Evolutionary conservation across 1,140 invertebrate genomes (phyloP).

Genomic region (Drosophila rhopaloa): DNA sequence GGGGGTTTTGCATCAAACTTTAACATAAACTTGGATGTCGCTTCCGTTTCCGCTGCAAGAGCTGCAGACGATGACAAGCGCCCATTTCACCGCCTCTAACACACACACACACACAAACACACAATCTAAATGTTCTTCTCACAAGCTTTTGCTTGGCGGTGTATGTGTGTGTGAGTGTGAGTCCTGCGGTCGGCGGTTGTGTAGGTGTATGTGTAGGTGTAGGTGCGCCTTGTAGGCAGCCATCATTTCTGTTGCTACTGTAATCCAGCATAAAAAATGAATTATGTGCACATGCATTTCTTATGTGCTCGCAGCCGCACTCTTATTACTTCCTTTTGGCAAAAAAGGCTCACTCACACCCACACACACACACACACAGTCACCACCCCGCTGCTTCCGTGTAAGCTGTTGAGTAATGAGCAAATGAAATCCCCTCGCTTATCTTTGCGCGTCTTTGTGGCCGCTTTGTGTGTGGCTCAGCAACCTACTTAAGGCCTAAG

Average conservation of each 20-base stretch:
- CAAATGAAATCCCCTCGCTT: conserved; percentile 79
- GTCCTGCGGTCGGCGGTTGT: conserved; percentile 4
- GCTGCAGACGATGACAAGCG: conserved; percentile 35
- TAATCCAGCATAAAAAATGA: conserved; percentile 80
- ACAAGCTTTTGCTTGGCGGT: conserved; percentile 28
- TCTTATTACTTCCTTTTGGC: conserved; percentile 24
- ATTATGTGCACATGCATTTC: conserved; percentile 81
- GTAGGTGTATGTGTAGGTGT: conserved; percentile 12
- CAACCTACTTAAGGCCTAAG: conserved; percentile 64
- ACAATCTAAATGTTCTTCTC: conserved; percentile 23
- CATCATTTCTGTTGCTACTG: conserved; percentile 57
- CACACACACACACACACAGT: background rate
- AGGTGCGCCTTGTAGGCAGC: conserved; percentile 13
- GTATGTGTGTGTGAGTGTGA: conserved; percentile 11
- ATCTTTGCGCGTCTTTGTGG: conserved; percentile 74
- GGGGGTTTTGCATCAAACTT: conserved; percentile 73
- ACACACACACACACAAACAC: background rate
- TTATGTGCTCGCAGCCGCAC: conserved; percentile 50
- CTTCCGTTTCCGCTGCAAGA: conserved; percentile 70
- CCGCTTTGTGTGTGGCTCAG: conserved; percentile 64
- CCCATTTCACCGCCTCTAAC: background rate
- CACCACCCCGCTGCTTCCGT: conserved; percentile 6
- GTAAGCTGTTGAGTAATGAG: conserved; percentile 80
- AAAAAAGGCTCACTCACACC: background rate
- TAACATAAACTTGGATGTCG: conserved; percentile 80